Evolutionary conservation across 2,888 invertebrate genomes (phyloP).

Genomic region (Dryocosmus kuriphilus): DNA sequence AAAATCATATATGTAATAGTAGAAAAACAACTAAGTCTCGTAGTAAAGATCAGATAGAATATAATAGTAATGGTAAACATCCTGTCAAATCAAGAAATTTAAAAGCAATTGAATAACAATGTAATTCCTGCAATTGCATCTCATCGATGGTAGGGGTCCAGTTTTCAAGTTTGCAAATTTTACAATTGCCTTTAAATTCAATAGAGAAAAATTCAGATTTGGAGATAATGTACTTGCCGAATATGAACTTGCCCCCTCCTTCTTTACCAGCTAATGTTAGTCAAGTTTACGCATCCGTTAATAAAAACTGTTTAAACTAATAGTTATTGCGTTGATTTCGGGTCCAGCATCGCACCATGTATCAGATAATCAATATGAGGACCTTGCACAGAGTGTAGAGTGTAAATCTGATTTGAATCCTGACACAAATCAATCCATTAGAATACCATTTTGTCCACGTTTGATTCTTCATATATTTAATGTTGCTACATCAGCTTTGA

Average conservation of each 20-base stretch:
- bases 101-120: too few relatives aligned
- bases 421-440: too few relatives aligned
- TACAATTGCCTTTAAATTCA: not conserved
- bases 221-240: not conserved
- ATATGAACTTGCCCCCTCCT: not conserved
- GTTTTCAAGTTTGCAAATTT: too few relatives aligned
- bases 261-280: not conserved
- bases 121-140: not conserved
- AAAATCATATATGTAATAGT: not conserved
- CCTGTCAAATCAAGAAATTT: not conserved
- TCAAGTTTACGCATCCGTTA: not conserved
- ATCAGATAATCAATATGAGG: slow-evolving; percentile 43
- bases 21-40: not conserved
- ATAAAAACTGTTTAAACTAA: slow-evolving; percentile 48
- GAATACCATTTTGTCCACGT: slow-evolving; percentile 41
- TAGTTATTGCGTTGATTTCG: slow-evolving; percentile 30
- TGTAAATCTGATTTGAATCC: not conserved
- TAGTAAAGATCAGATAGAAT: slow-evolving; percentile 9
- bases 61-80: slow-evolving; percentile 2
- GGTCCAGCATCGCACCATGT: slow-evolving; percentile 41
- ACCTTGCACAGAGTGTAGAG: slow-evolving; percentile 16
- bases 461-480: slow-evolving; percentile 40
- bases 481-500: slow-evolving; percentile 41
- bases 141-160: too few relatives aligned
- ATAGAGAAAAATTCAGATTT: not conserved